Conservation (phyloP, 2,113 vertebrate species). For the Sarotherodon lohbergeri region DNA sequence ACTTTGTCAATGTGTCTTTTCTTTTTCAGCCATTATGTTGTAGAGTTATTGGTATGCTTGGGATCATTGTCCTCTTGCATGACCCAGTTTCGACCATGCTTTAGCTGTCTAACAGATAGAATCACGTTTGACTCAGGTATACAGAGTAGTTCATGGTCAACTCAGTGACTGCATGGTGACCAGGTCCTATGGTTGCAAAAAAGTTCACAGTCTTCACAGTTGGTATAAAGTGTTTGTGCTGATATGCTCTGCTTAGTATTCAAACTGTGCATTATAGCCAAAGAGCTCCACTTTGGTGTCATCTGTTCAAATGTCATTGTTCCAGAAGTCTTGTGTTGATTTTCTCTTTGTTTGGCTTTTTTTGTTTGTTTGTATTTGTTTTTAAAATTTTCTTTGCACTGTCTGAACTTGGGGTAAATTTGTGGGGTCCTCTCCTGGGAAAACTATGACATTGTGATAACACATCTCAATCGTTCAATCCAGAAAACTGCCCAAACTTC, state of each 20-base stretch:
- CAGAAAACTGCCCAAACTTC: neutral
- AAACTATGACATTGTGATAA: neutral
- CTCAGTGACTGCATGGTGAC: neutral
- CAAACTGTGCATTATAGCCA: neutral
- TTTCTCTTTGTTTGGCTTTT: neutral
- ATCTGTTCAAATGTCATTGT: neutral
- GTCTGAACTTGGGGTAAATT: neutral
- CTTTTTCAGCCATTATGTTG: neutral
- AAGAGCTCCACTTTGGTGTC: neutral
- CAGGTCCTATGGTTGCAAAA: neutral
- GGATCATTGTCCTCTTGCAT: neutral
- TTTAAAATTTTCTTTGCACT: neutral
- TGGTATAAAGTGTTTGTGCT: neutral
- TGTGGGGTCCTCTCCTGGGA: neutral
- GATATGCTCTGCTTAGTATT: neutral
- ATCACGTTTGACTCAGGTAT: neutral
- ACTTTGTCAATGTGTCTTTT: neutral
- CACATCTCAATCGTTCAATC: neutral
- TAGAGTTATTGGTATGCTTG: neutral
- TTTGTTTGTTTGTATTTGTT: accelerated
- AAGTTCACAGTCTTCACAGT: neutral
- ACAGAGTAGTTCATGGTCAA: neutral
- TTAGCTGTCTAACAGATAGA: neutral
- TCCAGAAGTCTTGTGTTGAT: neutral
- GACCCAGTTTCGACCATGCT: neutral